These are phyloP conservation scores for Dryobates pubescens DNA, from an alignment of 2,797 vertebrate genomes.

Conservation along the genomic window DNA sequence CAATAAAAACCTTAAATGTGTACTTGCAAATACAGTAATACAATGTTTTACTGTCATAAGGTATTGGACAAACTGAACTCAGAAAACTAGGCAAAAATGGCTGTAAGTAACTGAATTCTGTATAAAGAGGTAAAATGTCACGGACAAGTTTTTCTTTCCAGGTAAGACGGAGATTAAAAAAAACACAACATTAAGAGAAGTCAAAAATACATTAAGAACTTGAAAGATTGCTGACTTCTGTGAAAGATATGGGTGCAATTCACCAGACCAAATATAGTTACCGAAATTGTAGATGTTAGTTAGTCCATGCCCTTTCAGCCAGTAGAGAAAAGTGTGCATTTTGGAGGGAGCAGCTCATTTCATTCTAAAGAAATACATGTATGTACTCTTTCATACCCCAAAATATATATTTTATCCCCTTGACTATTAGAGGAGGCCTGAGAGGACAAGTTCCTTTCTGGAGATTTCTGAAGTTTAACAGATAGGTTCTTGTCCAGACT, in stretches of 20 bases:
- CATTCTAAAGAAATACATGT: background rate
- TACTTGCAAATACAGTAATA: background rate
- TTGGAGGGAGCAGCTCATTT: background rate
- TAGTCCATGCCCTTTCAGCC: background rate
- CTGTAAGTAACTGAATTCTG: background rate
- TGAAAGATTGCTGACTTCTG: background rate
- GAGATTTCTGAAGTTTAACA: background rate
- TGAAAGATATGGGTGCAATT: background rate
- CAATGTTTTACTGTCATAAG: background rate
- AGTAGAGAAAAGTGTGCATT: background rate
- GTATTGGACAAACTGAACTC: background rate
- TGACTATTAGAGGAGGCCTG: accelerated
- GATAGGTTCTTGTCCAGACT: background rate
- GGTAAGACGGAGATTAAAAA: background rate
- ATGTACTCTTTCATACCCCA: background rate
- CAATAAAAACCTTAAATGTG: background rate
- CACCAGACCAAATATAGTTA: background rate
- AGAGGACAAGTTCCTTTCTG: background rate
- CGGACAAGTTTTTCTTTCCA: background rate
- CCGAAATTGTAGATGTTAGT: background rate
- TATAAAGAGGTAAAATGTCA: background rate
- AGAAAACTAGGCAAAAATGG: background rate
- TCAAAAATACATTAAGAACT: background rate
- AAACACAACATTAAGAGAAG: background rate
- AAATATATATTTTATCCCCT: background rate